phyloP scores from a whole-genome alignment of 2,113 vertebrate genomes.

The Aix galericulata region DNA sequence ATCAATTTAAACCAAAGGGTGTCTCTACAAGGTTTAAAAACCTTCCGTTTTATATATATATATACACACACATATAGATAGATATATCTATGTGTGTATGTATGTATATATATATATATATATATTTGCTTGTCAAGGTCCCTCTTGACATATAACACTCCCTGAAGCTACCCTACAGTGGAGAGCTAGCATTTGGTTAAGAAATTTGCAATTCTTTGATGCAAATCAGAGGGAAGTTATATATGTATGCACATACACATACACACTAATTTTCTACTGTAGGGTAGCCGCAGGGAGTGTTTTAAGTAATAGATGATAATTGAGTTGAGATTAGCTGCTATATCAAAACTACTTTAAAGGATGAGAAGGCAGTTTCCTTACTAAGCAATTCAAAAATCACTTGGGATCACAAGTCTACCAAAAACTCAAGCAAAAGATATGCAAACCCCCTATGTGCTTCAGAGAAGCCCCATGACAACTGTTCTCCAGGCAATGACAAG shows the following conservation, averaged over 20 bases:
- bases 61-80: fast-evolving
- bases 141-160: neutral
- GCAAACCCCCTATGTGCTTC: neutral
- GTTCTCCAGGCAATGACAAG: neutral
- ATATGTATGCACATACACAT: fast-evolving
- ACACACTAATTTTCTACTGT: neutral
- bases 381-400: neutral
- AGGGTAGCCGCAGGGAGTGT: neutral
- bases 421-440: neutral
- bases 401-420: neutral
- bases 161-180: neutral
- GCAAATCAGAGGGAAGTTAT: neutral
- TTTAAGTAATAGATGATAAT: constrained; percentile 50
- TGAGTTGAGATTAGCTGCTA: neutral
- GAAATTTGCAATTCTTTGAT: neutral
- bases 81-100: too few relatives aligned
- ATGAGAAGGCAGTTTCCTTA: constrained; percentile 10
- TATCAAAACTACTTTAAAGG: neutral
- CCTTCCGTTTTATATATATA: neutral
- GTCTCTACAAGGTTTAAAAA: neutral
- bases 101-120: neutral
- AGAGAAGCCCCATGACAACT: neutral
- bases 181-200: neutral
- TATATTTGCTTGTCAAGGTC: neutral
- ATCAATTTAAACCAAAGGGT: neutral